Conservation (phyloP, 2,113 vertebrate species). For the Psittacara wagleri region DNA sequence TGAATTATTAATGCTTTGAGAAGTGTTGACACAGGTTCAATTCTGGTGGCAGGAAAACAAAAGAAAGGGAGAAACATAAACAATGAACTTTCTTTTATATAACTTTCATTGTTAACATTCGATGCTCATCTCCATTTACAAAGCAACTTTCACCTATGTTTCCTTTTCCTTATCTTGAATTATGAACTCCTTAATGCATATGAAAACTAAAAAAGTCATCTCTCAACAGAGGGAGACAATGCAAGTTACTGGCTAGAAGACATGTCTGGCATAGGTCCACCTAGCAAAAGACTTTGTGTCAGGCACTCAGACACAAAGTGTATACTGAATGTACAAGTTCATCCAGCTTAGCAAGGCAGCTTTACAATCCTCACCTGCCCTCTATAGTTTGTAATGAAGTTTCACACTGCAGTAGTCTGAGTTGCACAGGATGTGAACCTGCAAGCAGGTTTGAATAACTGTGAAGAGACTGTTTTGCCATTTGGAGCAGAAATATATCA, state of each 20-base stretch:
- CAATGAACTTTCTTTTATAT: neutral
- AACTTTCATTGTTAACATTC: neutral
- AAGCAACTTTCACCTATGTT: neutral
- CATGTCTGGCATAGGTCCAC: neutral
- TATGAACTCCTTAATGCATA: neutral
- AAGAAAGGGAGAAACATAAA: neutral
- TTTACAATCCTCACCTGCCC: neutral
- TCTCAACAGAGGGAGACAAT: neutral
- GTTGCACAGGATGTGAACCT: neutral
- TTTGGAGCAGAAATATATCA: neutral
- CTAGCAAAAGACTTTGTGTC: neutral
- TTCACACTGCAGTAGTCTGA: neutral
- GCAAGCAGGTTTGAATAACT: neutral
- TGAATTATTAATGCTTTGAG: neutral
- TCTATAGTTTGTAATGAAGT: neutral
- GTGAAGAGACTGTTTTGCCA: neutral
- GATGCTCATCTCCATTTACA: neutral
- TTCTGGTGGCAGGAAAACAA: neutral
- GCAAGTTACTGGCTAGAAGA: neutral
- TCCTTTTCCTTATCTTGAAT: neutral
- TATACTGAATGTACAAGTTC: neutral
- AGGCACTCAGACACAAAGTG: neutral
- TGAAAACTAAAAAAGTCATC: neutral
- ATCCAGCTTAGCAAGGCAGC: neutral
- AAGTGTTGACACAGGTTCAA: neutral